These are phyloP conservation scores for Conomelus anceps DNA, from an alignment of 2,888 invertebrate species.

Conservation along the genomic window DNA sequence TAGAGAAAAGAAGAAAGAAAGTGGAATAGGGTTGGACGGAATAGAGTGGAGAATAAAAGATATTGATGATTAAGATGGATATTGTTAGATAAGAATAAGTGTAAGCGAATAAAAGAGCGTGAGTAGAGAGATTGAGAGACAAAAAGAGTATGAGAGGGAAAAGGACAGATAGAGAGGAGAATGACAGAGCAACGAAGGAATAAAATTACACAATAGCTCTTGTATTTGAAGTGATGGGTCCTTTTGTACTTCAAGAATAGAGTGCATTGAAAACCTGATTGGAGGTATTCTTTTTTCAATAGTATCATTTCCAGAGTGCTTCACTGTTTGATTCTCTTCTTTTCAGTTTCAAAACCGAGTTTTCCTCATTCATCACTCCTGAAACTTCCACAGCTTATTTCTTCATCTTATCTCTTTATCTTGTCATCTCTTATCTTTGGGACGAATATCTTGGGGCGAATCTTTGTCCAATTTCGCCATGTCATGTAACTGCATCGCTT, in stretches of 20 bases:
- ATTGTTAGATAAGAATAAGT: not conserved
- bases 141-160: not conserved
- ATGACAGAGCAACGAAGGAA: not conserved
- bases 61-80: too few relatives aligned
- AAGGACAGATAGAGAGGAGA: not conserved
- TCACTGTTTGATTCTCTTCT: not conserved
- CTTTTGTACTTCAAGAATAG: not conserved
- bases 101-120: too few relatives aligned
- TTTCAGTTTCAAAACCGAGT: not conserved
- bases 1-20: too few relatives aligned
- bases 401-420: too few relatives aligned
- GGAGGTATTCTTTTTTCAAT: not conserved
- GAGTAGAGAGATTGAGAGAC: not conserved
- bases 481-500: too few relatives aligned
- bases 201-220: not conserved
- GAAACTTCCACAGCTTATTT: not conserved
- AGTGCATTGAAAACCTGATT: not conserved
- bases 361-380: not conserved
- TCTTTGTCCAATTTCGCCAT: too few relatives aligned
- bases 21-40: too few relatives aligned
- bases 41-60: too few relatives aligned
- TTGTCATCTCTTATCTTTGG: too few relatives aligned
- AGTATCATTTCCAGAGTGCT: not conserved
- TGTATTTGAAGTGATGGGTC: not conserved
- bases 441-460: too few relatives aligned